Percentiles rank a stretch among this genome's conserved stretches.
Evolutionary conservation across 92 coral and sea anemone genomes (phyloP).

Genomic region (Porites evermanni): DNA sequence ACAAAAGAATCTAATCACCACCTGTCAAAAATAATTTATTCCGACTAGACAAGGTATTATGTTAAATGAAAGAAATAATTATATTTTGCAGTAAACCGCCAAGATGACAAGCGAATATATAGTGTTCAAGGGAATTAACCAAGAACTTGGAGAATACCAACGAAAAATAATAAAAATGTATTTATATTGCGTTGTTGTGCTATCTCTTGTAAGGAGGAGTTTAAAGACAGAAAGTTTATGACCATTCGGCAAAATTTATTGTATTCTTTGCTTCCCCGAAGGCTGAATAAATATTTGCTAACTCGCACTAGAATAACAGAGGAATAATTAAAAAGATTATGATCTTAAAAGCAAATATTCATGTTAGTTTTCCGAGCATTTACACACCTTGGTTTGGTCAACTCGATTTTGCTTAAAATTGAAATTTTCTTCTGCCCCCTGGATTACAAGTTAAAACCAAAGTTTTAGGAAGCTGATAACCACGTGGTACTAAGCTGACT

Average conservation of each 20-base stretch:
- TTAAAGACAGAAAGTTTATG: conserved; percentile 10
- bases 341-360: conserved; percentile 39
- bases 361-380: conserved; percentile 17
- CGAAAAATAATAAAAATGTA: too few species aligned
- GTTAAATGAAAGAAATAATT: conserved; percentile 12
- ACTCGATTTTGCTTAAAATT: neutral
- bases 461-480: neutral
- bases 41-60: conserved; percentile 23
- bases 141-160: too few species aligned
- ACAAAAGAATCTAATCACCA: conserved; percentile 23
- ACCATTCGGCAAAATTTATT: conserved; percentile 5
- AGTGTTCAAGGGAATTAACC: neutral
- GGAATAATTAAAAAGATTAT: conserved; percentile 32
- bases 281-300: conserved; percentile 43
- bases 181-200: neutral
- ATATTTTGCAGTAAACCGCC: conserved; percentile 13
- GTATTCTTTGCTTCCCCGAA: conserved; percentile 14
- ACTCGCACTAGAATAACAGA: conserved; percentile 37
- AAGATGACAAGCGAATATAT: neutral
- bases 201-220: neutral
- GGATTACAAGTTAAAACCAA: too few species aligned
- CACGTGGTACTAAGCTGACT: neutral
- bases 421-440: neutral
- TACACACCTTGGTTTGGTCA: conserved; percentile 11
- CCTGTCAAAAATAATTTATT: conserved; percentile 45